Evolutionary conservation across 2,888 invertebrate genomes (phyloP), one percentile per base, ranked within the genome.

Genomic region (Cephus pulcher): DNA sequence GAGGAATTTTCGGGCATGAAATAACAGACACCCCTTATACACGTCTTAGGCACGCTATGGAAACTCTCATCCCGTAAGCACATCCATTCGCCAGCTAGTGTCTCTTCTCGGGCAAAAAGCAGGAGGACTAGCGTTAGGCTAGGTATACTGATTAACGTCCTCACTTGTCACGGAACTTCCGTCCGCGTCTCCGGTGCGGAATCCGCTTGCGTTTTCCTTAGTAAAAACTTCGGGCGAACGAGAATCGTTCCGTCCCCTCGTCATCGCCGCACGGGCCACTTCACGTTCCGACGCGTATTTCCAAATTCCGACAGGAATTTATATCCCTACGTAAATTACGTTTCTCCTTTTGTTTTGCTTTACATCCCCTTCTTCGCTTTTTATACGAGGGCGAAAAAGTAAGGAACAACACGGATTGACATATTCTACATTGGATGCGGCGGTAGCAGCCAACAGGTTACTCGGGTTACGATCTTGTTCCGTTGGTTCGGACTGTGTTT

Each of bases 401-500:
- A 23, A 9, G 23, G 6, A 6, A 9, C 1, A 56, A 23, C 23
- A 3, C 9, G 23, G 56, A 56, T 56, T 23, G 56, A 56, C 56
- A 9, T 56, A 23, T 56, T 56, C 56, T 23, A 56, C 56, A 56
- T 15, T 56, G 15, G 56, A 56, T 23, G 23, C 0, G 23, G 6
- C 23, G 23, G 23, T 23, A 9, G 56, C 56, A 71, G 34, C 71
- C 71, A 71, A 71, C 71, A 71, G 71, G 71, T 71, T 71, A 71
- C 71, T 71, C 71, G 71, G 34, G 71, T 71, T 32, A 71, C 71
- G 34, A 32, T 34, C 71, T 12, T 32, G 71, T 71, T 71, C 23
- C 71, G 79, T 77, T 73, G 77, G 78, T 79, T 80, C 68, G 81
- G 80, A 83, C 81, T 80, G 80, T 83, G 84, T 83, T 84, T 84